phyloP scores from a whole-genome alignment of 2,888 invertebrate species.

The Drosophila basisetae region DNA sequence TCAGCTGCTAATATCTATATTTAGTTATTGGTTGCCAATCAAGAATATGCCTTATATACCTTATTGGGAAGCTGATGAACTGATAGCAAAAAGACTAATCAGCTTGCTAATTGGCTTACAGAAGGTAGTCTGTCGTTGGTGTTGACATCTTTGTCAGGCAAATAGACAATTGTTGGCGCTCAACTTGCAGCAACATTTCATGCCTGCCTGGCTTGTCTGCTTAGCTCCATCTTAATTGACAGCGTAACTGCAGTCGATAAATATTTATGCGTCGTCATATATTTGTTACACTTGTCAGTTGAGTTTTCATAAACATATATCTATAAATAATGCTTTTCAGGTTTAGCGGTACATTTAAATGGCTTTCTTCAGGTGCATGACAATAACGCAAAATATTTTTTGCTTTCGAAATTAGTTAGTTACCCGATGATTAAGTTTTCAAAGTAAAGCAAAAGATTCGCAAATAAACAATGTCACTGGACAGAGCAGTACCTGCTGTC shows the following conservation, averaged over 20 bases:
- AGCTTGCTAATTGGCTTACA: slow-evolving; percentile 8
- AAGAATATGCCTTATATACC: background rate
- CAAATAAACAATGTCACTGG: background rate
- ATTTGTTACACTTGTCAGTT: slow-evolving; percentile 57
- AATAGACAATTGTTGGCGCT: slow-evolving; percentile 9
- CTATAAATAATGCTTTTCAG: slow-evolving; percentile 14
- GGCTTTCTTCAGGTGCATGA: slow-evolving; percentile 49
- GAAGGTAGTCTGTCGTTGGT: background rate
- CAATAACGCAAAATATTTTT: slow-evolving; percentile 17
- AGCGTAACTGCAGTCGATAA: slow-evolving; percentile 56
- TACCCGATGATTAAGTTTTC: background rate
- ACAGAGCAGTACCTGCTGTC: background rate
- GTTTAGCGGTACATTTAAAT: slow-evolving; percentile 15
- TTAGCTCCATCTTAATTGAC: slow-evolving; percentile 40
- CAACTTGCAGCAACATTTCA: slow-evolving; percentile 25
- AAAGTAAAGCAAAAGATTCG: background rate
- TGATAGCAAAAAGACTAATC: background rate
- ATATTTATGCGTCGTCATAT: slow-evolving; percentile 57
- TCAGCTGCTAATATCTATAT: slow-evolving; percentile 21
- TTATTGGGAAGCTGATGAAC: background rate
- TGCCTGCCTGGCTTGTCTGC: slow-evolving; percentile 9
- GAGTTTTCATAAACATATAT: slow-evolving; percentile 29
- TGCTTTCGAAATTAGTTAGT: slow-evolving; percentile 3
- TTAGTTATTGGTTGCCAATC: background rate
- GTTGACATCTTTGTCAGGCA: slow-evolving; percentile 24